Base-by-base conservation (phyloP, 2,113 vertebrate species). In the Gobius niger region DNA sequence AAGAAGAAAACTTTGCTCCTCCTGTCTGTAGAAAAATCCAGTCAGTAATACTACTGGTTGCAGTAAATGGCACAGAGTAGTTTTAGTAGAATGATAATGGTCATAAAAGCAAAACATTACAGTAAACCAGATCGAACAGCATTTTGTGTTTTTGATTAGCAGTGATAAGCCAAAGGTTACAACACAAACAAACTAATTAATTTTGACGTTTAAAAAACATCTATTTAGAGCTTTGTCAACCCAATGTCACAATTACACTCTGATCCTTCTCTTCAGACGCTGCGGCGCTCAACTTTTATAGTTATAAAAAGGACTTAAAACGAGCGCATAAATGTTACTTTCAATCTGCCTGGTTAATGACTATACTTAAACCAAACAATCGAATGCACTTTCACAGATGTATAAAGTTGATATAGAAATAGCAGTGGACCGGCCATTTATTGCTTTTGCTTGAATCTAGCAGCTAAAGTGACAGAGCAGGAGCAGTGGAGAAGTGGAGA, bases 281-380 rank as follows among this genome's bases (percentile, higher is more conserved):
- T 18, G 34, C 54, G 53, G 41, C 62, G 61, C 65, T 69, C 53
- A 63, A 46, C 49, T 67, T n/a, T 41, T 34, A 44, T 24, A 50
- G 16, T 65, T 4, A 47, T 65, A 42, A 15, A 40, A 15, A 34
- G 7, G 9, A 11, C 15, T 72, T 49, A 59, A 19, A 52, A 44
- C 49, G 66, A 81, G 80, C 81, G 68, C 67, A 77, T 87, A 71
- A 64, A 78, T 64, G 63, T 47, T 53, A 14, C 72, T 78, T 82
- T 68, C 75, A 83, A 73, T 71, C 73, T 67, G 67, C 52, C 62
- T 57, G 47, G 54, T 51, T 50, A 72, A 77, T 63, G 44, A 70
- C 73, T 24, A 9, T 59, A 5, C 24, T 57, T 49, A 75, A 78
- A 77, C 67, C 46, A 68, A 76, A 73, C 67, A 44, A 61, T 81